Percentiles rank a stretch among this genome's conserved stretches.
Conservation (phyloP, 2,797 vertebrate genomes). For the Parauchenoglanis ngamensis region DNA sequence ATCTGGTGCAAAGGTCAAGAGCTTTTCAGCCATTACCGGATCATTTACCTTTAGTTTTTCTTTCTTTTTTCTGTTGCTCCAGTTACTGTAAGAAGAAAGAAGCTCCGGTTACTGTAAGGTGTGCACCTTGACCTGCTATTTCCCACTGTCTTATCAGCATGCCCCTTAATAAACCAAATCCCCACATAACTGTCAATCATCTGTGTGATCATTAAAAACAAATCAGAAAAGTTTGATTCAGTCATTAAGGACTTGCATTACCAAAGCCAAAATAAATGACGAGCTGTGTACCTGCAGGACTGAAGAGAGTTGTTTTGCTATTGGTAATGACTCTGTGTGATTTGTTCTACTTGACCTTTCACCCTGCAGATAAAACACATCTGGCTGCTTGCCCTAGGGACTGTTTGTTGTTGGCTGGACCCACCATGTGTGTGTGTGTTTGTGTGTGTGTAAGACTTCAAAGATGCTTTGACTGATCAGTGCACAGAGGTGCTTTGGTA, state of each 20-base stretch:
- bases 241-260: slow-evolving; percentile 1
- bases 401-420: slow-evolving; percentile 56
- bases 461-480: slow-evolving; percentile 62
- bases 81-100: not conserved
- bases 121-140: not conserved
- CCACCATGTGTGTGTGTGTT: slow-evolving; percentile 45
- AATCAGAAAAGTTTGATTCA: slow-evolving; percentile 30
- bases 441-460: slow-evolving; percentile 59
- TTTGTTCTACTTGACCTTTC: slow-evolving; percentile 66
- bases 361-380: slow-evolving; percentile 58
- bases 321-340: slow-evolving; percentile 50
- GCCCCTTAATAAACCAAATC: not conserved
- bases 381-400: slow-evolving; percentile 41
- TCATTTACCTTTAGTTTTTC: slow-evolving; percentile 20
- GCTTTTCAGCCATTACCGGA: slow-evolving; percentile 7
- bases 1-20: slow-evolving; percentile 22
- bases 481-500: slow-evolving; percentile 35
- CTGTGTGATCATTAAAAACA: slow-evolving; percentile 12
- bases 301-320: slow-evolving; percentile 46
- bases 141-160: not conserved
- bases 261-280: slow-evolving; percentile 14
- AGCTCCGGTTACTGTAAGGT: not conserved
- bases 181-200: not conserved
- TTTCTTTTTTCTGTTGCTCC: not conserved
- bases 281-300: slow-evolving; percentile 5